Base-by-base conservation (phyloP, 2,113 vertebrate genomes). In the Pyrgilauda ruficollis region DNA sequence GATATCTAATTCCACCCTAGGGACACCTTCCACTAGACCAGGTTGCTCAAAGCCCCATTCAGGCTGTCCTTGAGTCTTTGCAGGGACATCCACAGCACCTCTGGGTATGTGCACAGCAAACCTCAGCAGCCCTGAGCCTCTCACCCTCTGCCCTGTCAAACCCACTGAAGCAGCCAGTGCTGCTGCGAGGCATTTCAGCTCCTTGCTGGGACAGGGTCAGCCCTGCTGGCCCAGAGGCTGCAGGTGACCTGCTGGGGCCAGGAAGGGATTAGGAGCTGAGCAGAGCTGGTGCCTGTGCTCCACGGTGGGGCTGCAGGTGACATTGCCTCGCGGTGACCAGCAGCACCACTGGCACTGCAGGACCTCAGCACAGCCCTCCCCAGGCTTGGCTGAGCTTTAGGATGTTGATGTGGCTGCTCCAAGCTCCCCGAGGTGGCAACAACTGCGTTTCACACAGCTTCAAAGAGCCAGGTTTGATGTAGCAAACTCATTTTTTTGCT, bases 401-500 rank as follows among this genome's bases (percentile, higher is more conserved):
- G 80, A 75, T 75, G 64, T 62, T 68, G 76, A 39, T 0, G 4
- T 46, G 69, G 62, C 88, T 82, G 76, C 74, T 72, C 49, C 0
- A 1, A 87, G 85, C 61, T 78, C 76, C 73, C 79, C 0, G 6
- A 79, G 69, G 86, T 89, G 83, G 68, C 86, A 92, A 87, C 73
- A 68, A 11, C 53, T 17, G 89, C 0, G 0, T 93, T 91, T 90
- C 83, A 49, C 74, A 79, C 37, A 39, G 61, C 83, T 94, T 93
- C 88, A 90, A 84, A 95, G 94, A 53, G 41, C 16, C 69, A 89
- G 64, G 52, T 89, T 90, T 89, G 88, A 92, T 81, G 50, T 20
- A 94, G 89, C 61, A 78, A 86, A 41, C 79, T 66, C 11, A 10
- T 79, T 90, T 87, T 72, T 72, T 87, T 97, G 80, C 93, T 95